Percentiles rank a stretch among this genome's conserved stretches.
Evolutionary conservation across 1,140 invertebrate genomes (phyloP).

Genomic region (Meteorus sp.): DNA sequence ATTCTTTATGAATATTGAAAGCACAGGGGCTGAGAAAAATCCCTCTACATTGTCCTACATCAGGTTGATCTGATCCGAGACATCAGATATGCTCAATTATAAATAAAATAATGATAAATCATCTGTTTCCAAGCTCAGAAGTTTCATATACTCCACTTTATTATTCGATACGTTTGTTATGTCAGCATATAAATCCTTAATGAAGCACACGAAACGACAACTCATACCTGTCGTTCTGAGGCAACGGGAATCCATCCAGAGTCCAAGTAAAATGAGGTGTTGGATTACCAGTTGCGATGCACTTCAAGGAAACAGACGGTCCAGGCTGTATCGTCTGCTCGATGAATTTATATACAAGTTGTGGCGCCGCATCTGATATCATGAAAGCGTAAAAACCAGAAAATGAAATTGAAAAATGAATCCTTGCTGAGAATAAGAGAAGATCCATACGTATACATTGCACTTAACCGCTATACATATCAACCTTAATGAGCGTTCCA

Average conservation of each 20-base stretch:
- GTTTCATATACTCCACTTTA: not conserved
- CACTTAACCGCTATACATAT: not conserved
- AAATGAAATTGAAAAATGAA: too few species aligned
- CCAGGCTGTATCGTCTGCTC: constrained; percentile 88
- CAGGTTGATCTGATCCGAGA: too few species aligned
- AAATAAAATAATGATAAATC: too few species aligned
- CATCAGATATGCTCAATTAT: too few species aligned
- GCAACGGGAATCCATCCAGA: constrained; percentile 83
- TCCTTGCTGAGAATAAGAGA: too few species aligned
- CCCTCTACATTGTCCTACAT: too few species aligned
- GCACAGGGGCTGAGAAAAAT: too few species aligned
- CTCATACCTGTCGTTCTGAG: constrained; percentile 64
- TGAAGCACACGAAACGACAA: too few species aligned
- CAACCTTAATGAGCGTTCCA: not conserved
- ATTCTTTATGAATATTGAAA: too few species aligned
- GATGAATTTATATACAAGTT: constrained; percentile 85
- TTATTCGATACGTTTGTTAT: constrained; percentile 12
- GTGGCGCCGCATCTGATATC: constrained; percentile 76
- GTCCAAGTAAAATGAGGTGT: constrained; percentile 88
- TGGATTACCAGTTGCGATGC: constrained; percentile 88
- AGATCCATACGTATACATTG: not conserved
- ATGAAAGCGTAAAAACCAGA: constrained; percentile 4
- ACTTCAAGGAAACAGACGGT: constrained; percentile 85
- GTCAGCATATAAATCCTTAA: too few species aligned
- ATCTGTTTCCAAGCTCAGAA: not conserved